Base-by-base conservation (phyloP, 2,888 invertebrate species). In the Drosophila anomalata region DNA sequence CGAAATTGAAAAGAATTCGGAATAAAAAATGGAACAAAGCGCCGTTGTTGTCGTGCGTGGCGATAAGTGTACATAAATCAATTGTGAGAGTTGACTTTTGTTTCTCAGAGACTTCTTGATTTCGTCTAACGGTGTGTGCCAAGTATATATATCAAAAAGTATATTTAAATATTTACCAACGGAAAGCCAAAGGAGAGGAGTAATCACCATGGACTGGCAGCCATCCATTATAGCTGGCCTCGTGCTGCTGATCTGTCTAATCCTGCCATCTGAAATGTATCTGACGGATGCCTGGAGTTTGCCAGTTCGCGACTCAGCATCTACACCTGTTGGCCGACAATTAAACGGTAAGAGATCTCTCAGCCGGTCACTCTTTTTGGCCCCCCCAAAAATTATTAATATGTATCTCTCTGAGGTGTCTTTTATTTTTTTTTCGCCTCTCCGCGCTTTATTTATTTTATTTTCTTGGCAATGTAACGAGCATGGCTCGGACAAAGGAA, bases 1-100 rank as follows among this genome's bases (percentile, higher is more conserved):
- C 26, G 17, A 39, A 36, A 42, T 17, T 24, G 14, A 2, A 41
- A 31, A 42, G 8, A 53, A 20, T 39, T 58, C 26, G 9, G 8
- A 42, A 42, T 42, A 42, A 29, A 77, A 88, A 85, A 87, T 87
- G 86, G 86, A 77, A 87, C 88, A 79, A 79, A 78, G 69, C 61
- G 63, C 87, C 87, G 85, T 87, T 87, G 70, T 70, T 68, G 53
- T 69, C 59, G 65, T 72, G 78, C 80, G 79, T 78, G 78, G 65
- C 66, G 67, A 78, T 62, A 78, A 84, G 79, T 81, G 87, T 77
- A 52, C 53, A 79, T 69, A 74, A 78, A 74, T 69, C 56, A 73
- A 55, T 50, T 56, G 31, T 44, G 46, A 55, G 48, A n/a, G 57
- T 12, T 46, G 62, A 75, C 72, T 67, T 46, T 42, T 54, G 42